Evolutionary conservation across 2,797 vertebrate genomes (phyloP).

Genomic region (Schizothorax lantsangensis): DNA sequence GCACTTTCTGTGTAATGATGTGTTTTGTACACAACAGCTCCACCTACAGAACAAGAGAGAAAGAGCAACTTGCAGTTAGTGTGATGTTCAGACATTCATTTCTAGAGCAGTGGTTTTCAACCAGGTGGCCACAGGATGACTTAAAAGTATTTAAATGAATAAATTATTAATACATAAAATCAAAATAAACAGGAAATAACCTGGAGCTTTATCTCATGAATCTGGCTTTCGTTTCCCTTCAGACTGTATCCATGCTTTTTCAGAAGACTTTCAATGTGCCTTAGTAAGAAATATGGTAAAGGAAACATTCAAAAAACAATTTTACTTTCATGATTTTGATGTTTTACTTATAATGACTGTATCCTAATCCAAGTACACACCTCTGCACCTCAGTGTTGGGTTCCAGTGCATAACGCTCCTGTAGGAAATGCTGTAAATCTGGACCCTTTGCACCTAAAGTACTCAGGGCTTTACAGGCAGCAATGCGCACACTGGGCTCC

Average conservation of each 20-base stretch:
- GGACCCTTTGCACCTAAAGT: slow-evolving; percentile 68
- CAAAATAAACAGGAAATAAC: slow-evolving; percentile 55
- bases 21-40: slow-evolving; percentile 57
- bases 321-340: not conserved
- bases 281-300: slow-evolving; percentile 53
- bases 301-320: not conserved
- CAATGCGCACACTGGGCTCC: slow-evolving; percentile 73
- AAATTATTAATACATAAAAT: not conserved
- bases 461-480: slow-evolving; percentile 75
- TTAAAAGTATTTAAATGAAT: not conserved
- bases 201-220: slow-evolving; percentile 73
- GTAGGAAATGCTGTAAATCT: slow-evolving; percentile 70
- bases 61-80: not conserved
- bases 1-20: slow-evolving; percentile 58
- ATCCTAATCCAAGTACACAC: slow-evolving; percentile 57
- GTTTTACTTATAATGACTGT: not conserved
- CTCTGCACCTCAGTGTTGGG: slow-evolving; percentile 70
- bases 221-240: slow-evolving; percentile 66
- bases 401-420: slow-evolving; percentile 75
- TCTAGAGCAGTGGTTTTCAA: not conserved
- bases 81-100: not conserved
- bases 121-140: not conserved
- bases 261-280: slow-evolving; percentile 72
- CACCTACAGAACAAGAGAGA: slow-evolving; percentile 49
- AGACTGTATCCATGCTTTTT: slow-evolving; percentile 67